Conservation (phyloP, 2,888 invertebrate genomes). For the Leptopilina drosophilae region DNA sequence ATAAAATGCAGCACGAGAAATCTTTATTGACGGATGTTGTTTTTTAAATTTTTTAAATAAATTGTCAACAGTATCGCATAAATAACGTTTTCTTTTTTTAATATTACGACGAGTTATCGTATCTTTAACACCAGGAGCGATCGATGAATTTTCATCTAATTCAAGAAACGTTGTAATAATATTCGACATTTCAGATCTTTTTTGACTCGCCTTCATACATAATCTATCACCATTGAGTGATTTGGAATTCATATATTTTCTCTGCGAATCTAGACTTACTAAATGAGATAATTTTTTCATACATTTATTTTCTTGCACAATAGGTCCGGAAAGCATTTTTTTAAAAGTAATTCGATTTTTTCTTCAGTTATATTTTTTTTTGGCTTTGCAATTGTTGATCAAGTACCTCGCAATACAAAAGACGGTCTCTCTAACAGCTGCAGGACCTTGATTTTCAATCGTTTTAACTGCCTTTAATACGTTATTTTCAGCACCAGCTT, state of each 20-base stretch:
- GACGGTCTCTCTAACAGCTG: conserved; percentile 36
- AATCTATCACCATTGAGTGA: not conserved
- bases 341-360: not conserved
- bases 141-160: conserved; percentile 44
- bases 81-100: conserved; percentile 42
- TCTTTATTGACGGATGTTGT: conserved; percentile 26
- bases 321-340: conserved; percentile 28
- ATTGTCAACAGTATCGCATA: conserved; percentile 38
- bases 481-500: not conserved
- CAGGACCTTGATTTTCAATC: conserved; percentile 27
- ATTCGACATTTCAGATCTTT: conserved; percentile 13
- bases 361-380: conserved; percentile 26
- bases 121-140: conserved; percentile 43
- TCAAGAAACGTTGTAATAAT: conserved; percentile 37
- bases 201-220: conserved; percentile 29
- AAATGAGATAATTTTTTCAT: conserved; percentile 17
- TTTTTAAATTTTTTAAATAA: conserved; percentile 38
- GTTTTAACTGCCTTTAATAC: conserved; percentile 13
- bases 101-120: conserved; percentile 31
- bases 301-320: conserved; percentile 41
- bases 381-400: conserved; percentile 38
- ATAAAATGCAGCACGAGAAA: conserved; percentile 44
- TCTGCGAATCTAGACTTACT: conserved; percentile 34
- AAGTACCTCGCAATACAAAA: conserved; percentile 39
- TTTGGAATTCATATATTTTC: conserved; percentile 21